phyloP scores from a whole-genome alignment of 2,888 invertebrate species.

The Agonopterix heracliana region DNA sequence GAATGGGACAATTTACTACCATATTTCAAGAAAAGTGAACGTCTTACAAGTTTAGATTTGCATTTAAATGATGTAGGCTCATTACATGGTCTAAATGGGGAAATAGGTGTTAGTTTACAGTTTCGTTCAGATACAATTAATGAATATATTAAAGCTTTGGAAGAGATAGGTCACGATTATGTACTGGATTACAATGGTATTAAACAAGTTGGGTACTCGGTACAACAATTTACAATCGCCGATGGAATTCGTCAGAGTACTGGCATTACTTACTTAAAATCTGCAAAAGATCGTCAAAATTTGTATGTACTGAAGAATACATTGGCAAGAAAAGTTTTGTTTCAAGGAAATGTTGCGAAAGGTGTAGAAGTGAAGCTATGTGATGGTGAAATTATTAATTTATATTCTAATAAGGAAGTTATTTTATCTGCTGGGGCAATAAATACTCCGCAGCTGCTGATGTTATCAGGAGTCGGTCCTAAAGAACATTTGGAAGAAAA shows the following conservation, averaged over 20 bases:
- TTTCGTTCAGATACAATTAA: slow-evolving; percentile 38
- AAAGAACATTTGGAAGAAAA: slow-evolving; percentile 26
- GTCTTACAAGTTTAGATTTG: slow-evolving; percentile 15
- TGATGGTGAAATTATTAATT: slow-evolving; percentile 10
- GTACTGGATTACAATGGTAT: slow-evolving; percentile 27
- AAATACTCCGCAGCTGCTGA: slow-evolving; percentile 38
- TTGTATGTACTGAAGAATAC: slow-evolving; percentile 30
- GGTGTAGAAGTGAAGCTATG: slow-evolving; percentile 29
- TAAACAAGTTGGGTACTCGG: slow-evolving; percentile 27
- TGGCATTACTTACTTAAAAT: slow-evolving; percentile 26
- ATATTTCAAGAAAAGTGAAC: slow-evolving; percentile 36
- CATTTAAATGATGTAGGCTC: slow-evolving; percentile 31
- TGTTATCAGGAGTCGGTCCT: slow-evolving; percentile 46
- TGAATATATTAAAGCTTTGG: slow-evolving; percentile 35
- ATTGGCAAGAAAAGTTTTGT: slow-evolving; percentile 27
- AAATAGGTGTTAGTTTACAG: slow-evolving; percentile 27
- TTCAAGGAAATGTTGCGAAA: slow-evolving; percentile 22
- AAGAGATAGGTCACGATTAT: slow-evolving; percentile 28
- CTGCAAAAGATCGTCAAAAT: slow-evolving; percentile 25
- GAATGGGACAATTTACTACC: slow-evolving; percentile 25
- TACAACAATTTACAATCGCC: slow-evolving; percentile 23
- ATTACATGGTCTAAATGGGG: slow-evolving; percentile 24
- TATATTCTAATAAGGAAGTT: slow-evolving; percentile 30
- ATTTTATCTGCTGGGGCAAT: slow-evolving; percentile 43
- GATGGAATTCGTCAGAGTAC: slow-evolving; percentile 28